These are phyloP conservation scores for Alethe castanea DNA, from an alignment of 2,113 vertebrate genomes.

Conservation along the genomic window DNA sequence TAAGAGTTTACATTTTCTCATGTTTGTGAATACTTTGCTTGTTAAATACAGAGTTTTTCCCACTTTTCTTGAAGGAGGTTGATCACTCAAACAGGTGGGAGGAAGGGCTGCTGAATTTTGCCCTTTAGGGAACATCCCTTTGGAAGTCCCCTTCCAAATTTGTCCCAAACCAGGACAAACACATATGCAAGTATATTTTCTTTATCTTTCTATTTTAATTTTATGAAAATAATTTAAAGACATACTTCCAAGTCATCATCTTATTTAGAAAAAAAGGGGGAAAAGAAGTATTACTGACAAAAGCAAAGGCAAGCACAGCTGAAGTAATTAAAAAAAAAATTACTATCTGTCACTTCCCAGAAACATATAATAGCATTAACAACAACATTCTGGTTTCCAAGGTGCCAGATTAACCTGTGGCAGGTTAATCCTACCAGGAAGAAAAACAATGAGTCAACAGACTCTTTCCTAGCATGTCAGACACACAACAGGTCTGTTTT, in stretches of 20 bases:
- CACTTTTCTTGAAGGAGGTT: neutral
- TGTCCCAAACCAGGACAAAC: neutral
- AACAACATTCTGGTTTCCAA: neutral
- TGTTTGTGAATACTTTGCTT: neutral
- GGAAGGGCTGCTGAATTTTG: neutral
- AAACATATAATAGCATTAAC: neutral
- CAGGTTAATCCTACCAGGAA: slow-evolving; percentile 1
- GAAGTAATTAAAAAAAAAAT: neutral
- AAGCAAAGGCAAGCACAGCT: neutral
- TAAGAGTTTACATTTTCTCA: neutral
- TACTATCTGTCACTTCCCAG: neutral
- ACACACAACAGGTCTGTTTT: neutral
- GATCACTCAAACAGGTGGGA: accelerated
- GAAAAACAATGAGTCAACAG: neutral
- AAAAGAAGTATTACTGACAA: neutral
- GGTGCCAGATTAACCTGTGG: neutral
- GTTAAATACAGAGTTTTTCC: neutral
- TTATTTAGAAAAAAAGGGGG: neutral
- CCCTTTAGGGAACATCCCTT: neutral
- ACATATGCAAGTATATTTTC: neutral
- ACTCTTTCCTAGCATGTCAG: neutral
- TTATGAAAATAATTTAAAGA: neutral
- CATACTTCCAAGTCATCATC: neutral
- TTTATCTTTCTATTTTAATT: neutral
- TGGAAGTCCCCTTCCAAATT: neutral